Evolutionary conservation across 2,113 vertebrate species (phyloP), one percentile per base, ranked within the genome.

Genomic region (Numida meleagris): DNA sequence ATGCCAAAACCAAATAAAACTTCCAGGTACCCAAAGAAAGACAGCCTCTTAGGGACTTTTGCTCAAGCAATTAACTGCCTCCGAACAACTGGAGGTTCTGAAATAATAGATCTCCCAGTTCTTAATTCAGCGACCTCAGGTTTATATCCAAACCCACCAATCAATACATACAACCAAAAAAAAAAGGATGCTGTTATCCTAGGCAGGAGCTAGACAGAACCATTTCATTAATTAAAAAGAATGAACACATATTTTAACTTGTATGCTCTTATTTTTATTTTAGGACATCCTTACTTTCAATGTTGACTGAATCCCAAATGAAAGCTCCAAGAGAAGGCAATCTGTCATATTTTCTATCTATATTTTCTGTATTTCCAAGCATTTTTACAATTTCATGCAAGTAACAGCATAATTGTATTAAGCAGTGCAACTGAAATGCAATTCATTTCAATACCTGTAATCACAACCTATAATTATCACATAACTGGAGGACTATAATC

Each of bases 391-490:
- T 75, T 42, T 68, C 42, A 29, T 42, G 24, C 72, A 94, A 93
- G 86, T 40, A 96, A 67, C 34, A 58, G 43, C 65, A 51, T 57
- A 12, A 0, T 36, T 78, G 61, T 42, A 61, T 36, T 59, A 86
- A 94, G 86, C 63, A 75, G 31, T 48, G 40, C 40, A 90, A 91
- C 62, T 57, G 58, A 78, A 90, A 78, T 43, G 61, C 31, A 88
- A 94, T 93, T 91, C 76, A 82, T 96, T 94, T 73, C 73, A 58
- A 89, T 88, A 93, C 75, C 78, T 82, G 62, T 27, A 91, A 96
- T 89, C 31, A 63, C 45, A 96, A 90, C 68, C 34, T 83, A 57
- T 29, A 92, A 94, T 92, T 93, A 92, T 65, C 73, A 72, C 24
- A 70, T 79, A 92, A 86, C 81, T 42, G 62, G 77, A 92, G 86